These are phyloP conservation scores for Drosophila antonietae DNA, from an alignment of 2,888 invertebrate species.

Conservation along the genomic window DNA sequence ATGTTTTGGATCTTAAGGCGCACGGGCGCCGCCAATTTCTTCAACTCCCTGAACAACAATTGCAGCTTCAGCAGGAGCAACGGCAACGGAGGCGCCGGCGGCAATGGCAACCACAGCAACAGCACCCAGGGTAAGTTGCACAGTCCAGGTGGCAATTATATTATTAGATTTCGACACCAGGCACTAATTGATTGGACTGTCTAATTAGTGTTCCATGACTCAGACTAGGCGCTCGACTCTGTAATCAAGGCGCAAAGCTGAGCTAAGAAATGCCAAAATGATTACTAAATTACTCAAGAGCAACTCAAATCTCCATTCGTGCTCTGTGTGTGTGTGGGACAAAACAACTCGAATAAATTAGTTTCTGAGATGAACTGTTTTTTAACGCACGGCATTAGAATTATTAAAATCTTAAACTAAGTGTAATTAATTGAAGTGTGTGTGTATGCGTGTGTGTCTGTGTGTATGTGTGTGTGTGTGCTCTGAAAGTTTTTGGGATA, in stretches of 20 bases:
- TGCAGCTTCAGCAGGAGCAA: constrained; percentile 71
- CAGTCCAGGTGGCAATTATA: constrained; percentile 49
- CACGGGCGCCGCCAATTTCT: constrained; percentile 78
- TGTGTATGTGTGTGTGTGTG: not conserved
- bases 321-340: not conserved
- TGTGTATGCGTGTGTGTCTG: no score
- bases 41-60: constrained; percentile 79
- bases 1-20: constrained; percentile 80
- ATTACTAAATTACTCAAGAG: not conserved
- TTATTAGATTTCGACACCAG: constrained; percentile 52
- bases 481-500: not conserved
- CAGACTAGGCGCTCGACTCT: constrained; percentile 13
- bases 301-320: not conserved
- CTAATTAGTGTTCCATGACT: constrained; percentile 54
- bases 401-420: not conserved
- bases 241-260: constrained; percentile 19
- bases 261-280: not conserved
- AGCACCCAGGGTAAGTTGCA: constrained; percentile 66
- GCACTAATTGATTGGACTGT: constrained; percentile 49
- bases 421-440: not conserved
- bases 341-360: not conserved
- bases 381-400: not conserved
- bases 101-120: constrained; percentile 66
- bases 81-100: constrained; percentile 48
- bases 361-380: not conserved